Evolutionary conservation across 2,888 invertebrate genomes (phyloP).

Genomic region (Lottia gigantea): DNA sequence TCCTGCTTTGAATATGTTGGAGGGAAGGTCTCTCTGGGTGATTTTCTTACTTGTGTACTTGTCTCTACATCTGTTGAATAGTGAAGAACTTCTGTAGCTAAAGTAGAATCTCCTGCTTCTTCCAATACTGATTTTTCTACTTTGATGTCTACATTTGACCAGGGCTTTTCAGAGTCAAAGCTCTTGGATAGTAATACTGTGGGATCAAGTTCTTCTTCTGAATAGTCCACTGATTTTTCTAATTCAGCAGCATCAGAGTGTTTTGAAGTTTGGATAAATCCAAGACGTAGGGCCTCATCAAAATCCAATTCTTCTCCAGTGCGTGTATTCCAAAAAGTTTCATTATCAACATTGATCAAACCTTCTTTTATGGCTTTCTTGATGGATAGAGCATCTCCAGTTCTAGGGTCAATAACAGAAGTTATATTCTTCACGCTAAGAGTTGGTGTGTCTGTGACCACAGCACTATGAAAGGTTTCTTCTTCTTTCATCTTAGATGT

Average conservation of each 20-base stretch:
- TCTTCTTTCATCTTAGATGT: constrained; percentile 52
- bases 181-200: constrained; percentile 18
- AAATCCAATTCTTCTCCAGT: constrained; percentile 83
- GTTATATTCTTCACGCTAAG: constrained; percentile 51
- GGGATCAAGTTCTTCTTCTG: constrained; percentile 35
- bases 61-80: constrained; percentile 48
- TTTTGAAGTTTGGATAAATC: constrained; percentile 69
- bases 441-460: constrained; percentile 45
- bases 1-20: not conserved
- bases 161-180: constrained; percentile 40
- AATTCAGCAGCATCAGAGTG: constrained; percentile 50
- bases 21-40: not conserved
- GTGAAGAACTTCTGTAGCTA: constrained; percentile 53
- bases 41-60: not conserved
- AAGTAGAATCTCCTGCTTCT: constrained; percentile 26
- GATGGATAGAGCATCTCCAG: constrained; percentile 70
- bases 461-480: constrained; percentile 53
- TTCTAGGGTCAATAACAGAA: constrained; percentile 79
- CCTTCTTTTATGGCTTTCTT: constrained; percentile 58
- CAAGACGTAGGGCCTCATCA: constrained; percentile 84
- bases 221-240: constrained; percentile 44
- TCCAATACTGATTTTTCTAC: constrained; percentile 47
- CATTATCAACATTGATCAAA: constrained; percentile 70
- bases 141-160: constrained; percentile 56
- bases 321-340: constrained; percentile 85